Conservation (phyloP, 2,113 vertebrate genomes). For the Catharus fuscescens region DNA sequence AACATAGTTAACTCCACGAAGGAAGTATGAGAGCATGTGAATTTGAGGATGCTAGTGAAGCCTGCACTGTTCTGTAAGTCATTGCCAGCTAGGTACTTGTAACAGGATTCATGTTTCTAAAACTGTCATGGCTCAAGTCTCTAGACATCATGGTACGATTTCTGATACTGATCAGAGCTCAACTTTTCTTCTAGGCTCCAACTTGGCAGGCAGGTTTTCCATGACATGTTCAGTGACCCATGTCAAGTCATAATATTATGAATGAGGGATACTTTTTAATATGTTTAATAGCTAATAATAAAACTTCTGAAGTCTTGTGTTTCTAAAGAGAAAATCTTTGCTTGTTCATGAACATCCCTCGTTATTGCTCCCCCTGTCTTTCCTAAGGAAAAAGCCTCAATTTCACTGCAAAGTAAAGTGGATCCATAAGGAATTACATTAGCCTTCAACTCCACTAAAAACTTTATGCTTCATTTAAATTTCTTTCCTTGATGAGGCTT, state of each 20-base stretch:
- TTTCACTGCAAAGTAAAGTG: background rate
- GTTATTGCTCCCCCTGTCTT: background rate
- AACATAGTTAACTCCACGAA: background rate
- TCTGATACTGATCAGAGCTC: conserved; percentile 37
- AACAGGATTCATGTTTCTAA: background rate
- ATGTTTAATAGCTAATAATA: background rate
- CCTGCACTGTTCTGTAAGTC: background rate
- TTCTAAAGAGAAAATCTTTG: background rate
- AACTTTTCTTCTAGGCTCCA: background rate
- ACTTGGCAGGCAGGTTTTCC: background rate
- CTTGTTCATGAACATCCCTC: background rate
- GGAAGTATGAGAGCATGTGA: background rate
- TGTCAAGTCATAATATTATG: background rate
- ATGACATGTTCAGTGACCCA: background rate
- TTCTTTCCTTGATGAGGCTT: background rate
- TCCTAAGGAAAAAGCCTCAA: background rate
- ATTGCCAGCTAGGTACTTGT: background rate
- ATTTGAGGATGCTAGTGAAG: background rate
- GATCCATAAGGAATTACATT: background rate
- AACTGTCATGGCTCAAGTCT: background rate
- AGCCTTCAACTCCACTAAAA: background rate
- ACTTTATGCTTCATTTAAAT: background rate
- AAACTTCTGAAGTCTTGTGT: background rate
- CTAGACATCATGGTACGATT: background rate
- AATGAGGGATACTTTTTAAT: background rate